Evolutionary conservation across 2,888 invertebrate species (phyloP).

Genomic region (Stomorhina lunata): DNA sequence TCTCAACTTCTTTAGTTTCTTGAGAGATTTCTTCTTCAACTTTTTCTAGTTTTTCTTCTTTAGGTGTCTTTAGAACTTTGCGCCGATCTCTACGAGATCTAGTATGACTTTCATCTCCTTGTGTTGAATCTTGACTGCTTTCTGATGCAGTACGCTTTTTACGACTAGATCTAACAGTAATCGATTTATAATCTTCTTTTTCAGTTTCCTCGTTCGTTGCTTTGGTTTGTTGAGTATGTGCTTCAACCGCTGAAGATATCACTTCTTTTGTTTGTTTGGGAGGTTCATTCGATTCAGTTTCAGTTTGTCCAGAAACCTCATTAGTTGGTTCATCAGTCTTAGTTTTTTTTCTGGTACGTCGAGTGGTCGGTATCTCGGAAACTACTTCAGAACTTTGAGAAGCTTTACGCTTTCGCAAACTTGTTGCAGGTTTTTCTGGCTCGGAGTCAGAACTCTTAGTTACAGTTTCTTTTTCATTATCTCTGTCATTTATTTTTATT

Average conservation of each 20-base stretch:
- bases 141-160: constrained; percentile 6
- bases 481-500: constrained; percentile 39
- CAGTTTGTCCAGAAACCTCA: background rate
- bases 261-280: background rate
- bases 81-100: background rate
- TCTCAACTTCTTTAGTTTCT: background rate
- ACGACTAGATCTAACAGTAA: background rate
- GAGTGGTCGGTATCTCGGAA: background rate
- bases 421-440: background rate
- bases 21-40: background rate
- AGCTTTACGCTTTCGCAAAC: background rate
- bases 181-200: background rate
- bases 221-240: background rate
- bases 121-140: constrained; percentile 9
- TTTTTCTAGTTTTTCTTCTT: background rate
- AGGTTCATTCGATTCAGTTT: background rate
- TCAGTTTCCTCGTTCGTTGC: background rate
- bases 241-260: background rate
- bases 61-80: background rate
- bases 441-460: background rate
- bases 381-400: constrained; percentile 5
- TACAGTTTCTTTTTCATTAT: background rate
- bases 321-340: background rate
- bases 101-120: background rate
- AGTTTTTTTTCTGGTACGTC: background rate